Base-by-base conservation (phyloP, 2,797 vertebrate species). In the Garrulus glandarius region DNA sequence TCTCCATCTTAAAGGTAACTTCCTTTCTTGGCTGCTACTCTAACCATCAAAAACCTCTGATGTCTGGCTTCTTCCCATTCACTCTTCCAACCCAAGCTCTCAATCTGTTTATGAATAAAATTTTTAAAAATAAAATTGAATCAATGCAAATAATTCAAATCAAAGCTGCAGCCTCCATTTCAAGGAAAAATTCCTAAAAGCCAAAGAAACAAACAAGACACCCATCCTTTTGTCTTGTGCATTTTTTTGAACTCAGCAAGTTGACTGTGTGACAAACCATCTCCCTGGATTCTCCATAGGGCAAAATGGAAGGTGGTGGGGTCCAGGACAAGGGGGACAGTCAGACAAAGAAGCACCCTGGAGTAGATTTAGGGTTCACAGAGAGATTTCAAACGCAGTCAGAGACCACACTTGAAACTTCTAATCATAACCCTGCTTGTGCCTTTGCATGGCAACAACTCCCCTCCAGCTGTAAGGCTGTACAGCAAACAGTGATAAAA, bases 261-360 rank as follows among this genome's bases (percentile, higher is more conserved):
- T 7, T 22, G 2, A 6, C 8, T 29, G 15, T 39, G 37, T 46
- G n/a, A 68, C 10, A 29, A 68, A 22, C 9, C 11, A 57, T 14
- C 32, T 56, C 37, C 19, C 47, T 24, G 10, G 6, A 50, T 5
- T 14, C 29, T 72, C n/a, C 24, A 11, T 0, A 18, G 12, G 24
- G n/a, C 44, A 79, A 43, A 67, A 41, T n/a, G 18, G 9, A 57
- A 70, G 20, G 8, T 23, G 7, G 17, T 19, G 5, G 15, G 27
- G 15, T 4, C 15, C 52, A 61, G 18, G 49, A n/a, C 21, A 56
- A 75, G 5, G 9, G 8, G 6, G 6, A 18, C 10, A 36, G 29
- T 7, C 2, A 2, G 9, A 60, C 13, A 39, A 61, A 0, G 5
- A 18, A 85, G 13, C 19, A 46, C 10, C 4, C 5, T 61, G 16